Base-by-base conservation (phyloP, 1,140 invertebrate genomes). In the Zaprionus africanus region DNA sequence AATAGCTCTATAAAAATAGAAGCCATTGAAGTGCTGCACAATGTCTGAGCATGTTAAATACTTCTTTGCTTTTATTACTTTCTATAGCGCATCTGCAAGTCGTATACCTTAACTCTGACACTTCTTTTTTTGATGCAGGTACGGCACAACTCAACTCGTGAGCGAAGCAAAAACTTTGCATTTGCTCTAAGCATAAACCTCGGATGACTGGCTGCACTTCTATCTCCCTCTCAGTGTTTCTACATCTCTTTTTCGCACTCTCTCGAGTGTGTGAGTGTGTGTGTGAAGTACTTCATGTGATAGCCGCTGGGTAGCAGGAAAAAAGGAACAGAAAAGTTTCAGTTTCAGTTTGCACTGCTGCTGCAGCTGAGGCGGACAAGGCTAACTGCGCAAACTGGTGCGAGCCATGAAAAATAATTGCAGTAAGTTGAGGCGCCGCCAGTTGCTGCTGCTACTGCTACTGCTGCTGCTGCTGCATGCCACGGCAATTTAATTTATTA, bases 401-500 rank as follows among this genome's bases (percentile, higher is more conserved):
- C 49, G 51, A 69, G 49, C 59, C 56, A 59, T 59, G 73, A 71
- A 71, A 76, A 64, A 71, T 76, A 76, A 76, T 76, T 76, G 60
- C 58, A 68, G 31, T 26, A 59, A 71, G 34, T 34, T 59, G 67
- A 71, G 43, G 41, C 73, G 56, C 34, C 43, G 71, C 60, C 6
- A 69, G 58, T 69, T 75, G 53, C 41, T 5, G 61, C 17, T 13
- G 0, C 41, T 7, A 5, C n/a, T 1, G 15, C 34, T 36, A 6
- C 22, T 53, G 22, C 51, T 53, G 51, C 24, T 26, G 53, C 17
- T 34, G 58, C 56, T 61, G 51, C 53, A 63, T 53, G 64, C 58
- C 26, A 36, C 59, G 66, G 59, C 49, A 77, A 77, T 77, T 77
- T 72, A 77, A 77, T 77, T 77, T 77, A 77, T 73, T 60, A 77